Conservation (phyloP, 1,140 invertebrate genomes). For the Nasonia vitripennis region DNA sequence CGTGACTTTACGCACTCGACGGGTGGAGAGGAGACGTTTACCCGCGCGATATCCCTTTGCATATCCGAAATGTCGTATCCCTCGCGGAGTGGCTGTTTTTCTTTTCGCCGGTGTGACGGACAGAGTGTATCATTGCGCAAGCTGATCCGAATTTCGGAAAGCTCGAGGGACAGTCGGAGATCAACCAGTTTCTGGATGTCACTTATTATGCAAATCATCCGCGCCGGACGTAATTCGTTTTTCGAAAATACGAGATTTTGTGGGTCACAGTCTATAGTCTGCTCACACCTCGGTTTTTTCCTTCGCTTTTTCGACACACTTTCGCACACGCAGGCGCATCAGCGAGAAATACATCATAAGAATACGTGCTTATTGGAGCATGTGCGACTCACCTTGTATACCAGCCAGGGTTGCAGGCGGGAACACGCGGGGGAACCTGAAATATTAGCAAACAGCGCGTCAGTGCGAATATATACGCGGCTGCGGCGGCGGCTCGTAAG, state of each 20-base stretch:
- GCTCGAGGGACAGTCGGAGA: neutral
- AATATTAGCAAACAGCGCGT: conserved; percentile 56
- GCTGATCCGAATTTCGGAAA: conserved; percentile 17
- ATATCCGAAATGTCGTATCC: neutral
- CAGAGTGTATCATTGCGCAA: neutral
- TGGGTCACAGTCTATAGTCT: neutral
- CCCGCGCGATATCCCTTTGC: neutral
- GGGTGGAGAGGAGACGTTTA: neutral
- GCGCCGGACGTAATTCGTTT: too few species aligned
- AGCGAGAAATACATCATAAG: too few species aligned
- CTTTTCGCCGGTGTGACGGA: too few species aligned
- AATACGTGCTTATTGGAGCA: conserved; percentile 39
- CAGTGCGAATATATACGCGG: neutral
- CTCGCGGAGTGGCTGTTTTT: too few species aligned
- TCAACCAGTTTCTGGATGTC: neutral
- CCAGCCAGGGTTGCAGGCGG: conserved; percentile 74
- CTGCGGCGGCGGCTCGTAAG: conserved; percentile 27
- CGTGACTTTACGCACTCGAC: conserved; percentile 41
- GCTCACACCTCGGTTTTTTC: neutral
- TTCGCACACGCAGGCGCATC: neutral
- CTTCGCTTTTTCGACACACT: conserved; percentile 4
- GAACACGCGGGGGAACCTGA: conserved; percentile 74
- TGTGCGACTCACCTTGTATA: conserved; percentile 72
- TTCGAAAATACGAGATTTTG: neutral
- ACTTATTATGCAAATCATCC: too few species aligned